Evolutionary conservation across 2,888 invertebrate species (phyloP).

Genomic region (Panopea generosa): DNA sequence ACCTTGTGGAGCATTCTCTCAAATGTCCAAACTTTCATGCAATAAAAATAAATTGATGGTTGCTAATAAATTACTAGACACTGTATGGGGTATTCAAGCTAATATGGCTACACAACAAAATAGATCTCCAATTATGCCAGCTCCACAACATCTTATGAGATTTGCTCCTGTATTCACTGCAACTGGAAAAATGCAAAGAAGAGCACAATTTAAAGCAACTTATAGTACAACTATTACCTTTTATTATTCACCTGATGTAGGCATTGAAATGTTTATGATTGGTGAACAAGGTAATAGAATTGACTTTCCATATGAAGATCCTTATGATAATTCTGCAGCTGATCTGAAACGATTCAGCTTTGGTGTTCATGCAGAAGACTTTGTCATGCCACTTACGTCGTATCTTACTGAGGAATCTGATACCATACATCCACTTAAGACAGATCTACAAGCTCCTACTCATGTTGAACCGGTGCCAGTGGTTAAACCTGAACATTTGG

Average conservation of each 20-base stretch:
- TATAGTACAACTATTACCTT: conserved; percentile 10
- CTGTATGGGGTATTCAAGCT: conserved; percentile 19
- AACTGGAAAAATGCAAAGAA: conserved; percentile 6
- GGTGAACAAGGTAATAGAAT: conserved; percentile 10
- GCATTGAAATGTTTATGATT: conserved; percentile 1
- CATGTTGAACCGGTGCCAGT: no score
- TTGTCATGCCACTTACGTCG: conserved; percentile 9
- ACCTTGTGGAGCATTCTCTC: background rate
- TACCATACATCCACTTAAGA: no score
- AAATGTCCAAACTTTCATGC: background rate
- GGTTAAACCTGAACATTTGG: no score
- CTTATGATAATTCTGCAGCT: conserved; percentile 1
- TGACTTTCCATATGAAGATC: conserved; percentile 5
- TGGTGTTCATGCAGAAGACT: conserved; percentile 17
- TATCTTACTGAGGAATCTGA: no score
- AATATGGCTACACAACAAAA: conserved; percentile 26
- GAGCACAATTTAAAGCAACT: conserved; percentile 25
- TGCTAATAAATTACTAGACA: conserved; percentile 8
- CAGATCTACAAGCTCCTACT: no score
- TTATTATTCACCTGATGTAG: conserved; percentile 11
- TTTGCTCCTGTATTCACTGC: conserved; percentile 13
- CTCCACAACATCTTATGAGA: background rate
- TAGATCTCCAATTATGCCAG: conserved; percentile 11
- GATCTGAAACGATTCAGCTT: conserved; percentile 6
- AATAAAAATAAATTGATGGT: background rate